Percentiles rank a stretch among this genome's conserved stretches.
Evolutionary conservation across 1,140 invertebrate genomes (phyloP).

Genomic region (Temnothorax curvispinosus): DNA sequence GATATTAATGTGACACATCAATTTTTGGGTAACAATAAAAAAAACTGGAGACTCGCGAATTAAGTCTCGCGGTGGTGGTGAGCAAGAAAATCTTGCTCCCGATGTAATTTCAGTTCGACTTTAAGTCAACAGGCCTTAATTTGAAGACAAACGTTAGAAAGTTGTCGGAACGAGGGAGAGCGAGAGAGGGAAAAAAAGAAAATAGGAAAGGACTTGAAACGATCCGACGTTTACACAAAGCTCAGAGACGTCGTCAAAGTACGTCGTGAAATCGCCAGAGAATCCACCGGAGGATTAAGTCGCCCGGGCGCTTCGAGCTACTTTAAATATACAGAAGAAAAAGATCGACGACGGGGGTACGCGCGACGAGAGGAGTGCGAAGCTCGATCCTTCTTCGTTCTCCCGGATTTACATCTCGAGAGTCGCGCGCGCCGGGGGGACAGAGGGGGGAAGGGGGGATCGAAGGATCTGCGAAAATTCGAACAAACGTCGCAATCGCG

Average conservation of each 20-base stretch:
- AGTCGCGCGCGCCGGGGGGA: background rate
- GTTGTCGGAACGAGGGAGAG: background rate
- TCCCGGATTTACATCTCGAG: slow-evolving; percentile 8
- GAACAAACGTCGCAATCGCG: background rate
- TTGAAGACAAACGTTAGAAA: slow-evolving; percentile 12
- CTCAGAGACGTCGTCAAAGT: background rate
- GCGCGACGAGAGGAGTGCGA: background rate
- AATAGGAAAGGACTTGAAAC: background rate
- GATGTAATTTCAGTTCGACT: background rate
- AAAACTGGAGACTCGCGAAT: background rate
- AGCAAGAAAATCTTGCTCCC: background rate
- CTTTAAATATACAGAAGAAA: slow-evolving; percentile 3
- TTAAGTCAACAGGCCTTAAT: slow-evolving; percentile 21
- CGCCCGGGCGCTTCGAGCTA: background rate
- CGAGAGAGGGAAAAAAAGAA: background rate
- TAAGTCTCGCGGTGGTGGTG: background rate
- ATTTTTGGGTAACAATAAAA: background rate
- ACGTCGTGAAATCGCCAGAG: background rate
- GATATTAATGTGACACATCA: background rate
- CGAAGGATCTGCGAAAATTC: slow-evolving; percentile 5
- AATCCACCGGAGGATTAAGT: slow-evolving; percentile 2
- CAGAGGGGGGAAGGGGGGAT: background rate
- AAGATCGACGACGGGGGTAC: background rate
- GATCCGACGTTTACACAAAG: slow-evolving; percentile 15
- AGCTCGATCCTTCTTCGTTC: background rate